These are phyloP conservation scores for Marcusenius ussheri DNA, from an alignment of 2,113 vertebrate species.

Conservation along the genomic window DNA sequence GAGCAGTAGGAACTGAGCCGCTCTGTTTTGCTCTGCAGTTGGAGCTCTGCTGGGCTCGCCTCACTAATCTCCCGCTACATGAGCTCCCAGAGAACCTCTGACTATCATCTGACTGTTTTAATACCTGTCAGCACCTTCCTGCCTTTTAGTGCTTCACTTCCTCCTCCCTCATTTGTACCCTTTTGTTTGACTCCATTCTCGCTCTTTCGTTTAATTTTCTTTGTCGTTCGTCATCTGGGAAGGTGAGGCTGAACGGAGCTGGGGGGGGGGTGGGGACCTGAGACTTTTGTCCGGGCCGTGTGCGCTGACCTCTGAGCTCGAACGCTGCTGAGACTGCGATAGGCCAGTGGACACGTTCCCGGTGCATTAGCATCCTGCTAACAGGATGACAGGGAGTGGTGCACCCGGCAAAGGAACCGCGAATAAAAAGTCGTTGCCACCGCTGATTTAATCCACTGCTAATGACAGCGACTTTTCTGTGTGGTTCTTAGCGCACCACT, in stretches of 20 bases:
- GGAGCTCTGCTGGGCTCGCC: constrained; percentile 13
- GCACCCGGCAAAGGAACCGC: neutral
- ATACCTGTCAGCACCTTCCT: constrained; percentile 72
- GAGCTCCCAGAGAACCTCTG: constrained; percentile 62
- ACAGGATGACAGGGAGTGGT: neutral
- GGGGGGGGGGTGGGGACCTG: neutral
- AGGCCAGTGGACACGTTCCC: neutral
- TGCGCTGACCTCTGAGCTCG: neutral
- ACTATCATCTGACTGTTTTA: constrained; percentile 62
- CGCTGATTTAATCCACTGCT: neutral
- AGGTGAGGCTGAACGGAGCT: constrained; percentile 30
- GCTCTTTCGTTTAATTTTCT: constrained; percentile 43
- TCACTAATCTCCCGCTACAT: constrained; percentile 64
- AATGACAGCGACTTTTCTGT: neutral
- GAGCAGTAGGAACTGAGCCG: constrained; percentile 24
- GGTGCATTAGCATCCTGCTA: neutral
- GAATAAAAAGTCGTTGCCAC: neutral
- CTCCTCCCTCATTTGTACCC: constrained; percentile 59
- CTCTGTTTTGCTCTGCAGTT: constrained; percentile 19
- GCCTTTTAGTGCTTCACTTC: constrained; percentile 52
- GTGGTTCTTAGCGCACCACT: neutral
- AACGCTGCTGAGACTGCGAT: neutral
- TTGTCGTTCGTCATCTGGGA: constrained; percentile 36
- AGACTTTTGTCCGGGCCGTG: constrained; percentile 40
- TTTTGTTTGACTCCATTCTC: constrained; percentile 64